Evolutionary conservation across 1,140 invertebrate genomes (phyloP), one percentile per base, ranked within the genome.

Genomic region (Brachionus calyciflorus): DNA sequence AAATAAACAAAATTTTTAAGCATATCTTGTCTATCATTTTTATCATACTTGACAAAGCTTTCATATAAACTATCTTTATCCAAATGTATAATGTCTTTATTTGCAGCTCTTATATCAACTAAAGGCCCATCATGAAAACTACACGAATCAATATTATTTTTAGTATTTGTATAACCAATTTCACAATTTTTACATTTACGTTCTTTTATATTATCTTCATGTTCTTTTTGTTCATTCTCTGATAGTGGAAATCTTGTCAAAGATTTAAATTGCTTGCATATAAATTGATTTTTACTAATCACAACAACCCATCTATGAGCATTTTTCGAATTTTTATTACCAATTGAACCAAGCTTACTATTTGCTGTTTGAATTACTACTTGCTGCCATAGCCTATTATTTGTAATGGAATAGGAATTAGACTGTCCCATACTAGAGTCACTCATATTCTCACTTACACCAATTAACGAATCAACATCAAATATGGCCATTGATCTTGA

Each of bases 391-490:
- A 55, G 53, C 1, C 53, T 21, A 12, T 55, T 21, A 55, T 55
- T 55, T 26, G 26, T 21, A 30, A 55, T 14, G 2, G 53, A 55
- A 12, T 55, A 55, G 3, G 53, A 55, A 3, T 2, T 28, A 10
- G 24, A 28, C 14, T 55, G 26, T 24, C 28, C 53, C 2, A 10
- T 7, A 3, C 53, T 26, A 14, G 21, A 28, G 26, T 55, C 21
- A 55, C 53, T 55, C n/a, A n/a, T n/a, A n/a, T n/a, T n/a, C 26
- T 30, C 53, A 2, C 21, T 28, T 3, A 55, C n/a, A n/a, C 53
- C 53, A 30, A 55, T 26, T 28, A 55, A 28, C 5, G 53, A 28
- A 30, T 55, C 53, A 55, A 55, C 53, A 55, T 55, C 53, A 28
- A 55, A 55, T 1, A 55, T 21, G n/a, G 28, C 9, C 9, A 55